Evolutionary conservation across 2,888 invertebrate genomes (phyloP).

Genomic region (Luperina testacea): DNA sequence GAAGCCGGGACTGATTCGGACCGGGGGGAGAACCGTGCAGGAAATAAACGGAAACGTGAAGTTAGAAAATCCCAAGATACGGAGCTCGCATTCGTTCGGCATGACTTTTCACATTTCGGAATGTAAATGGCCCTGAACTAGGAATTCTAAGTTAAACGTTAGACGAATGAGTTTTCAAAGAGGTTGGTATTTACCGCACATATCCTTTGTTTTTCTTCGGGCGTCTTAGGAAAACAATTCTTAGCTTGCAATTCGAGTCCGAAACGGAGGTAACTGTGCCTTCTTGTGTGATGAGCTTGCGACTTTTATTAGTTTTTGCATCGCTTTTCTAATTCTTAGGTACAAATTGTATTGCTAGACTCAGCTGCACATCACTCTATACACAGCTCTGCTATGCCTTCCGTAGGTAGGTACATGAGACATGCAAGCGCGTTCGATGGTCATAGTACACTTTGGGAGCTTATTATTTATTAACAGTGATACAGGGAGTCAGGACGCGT

Average conservation of each 20-base stretch:
- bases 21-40: conserved; percentile 56
- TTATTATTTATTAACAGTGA: conserved; percentile 63
- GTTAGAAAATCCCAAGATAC: conserved; percentile 72
- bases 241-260: conserved; percentile 49
- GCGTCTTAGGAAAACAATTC: conserved; percentile 48
- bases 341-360: conserved; percentile 17
- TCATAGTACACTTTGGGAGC: conserved; percentile 46
- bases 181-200: conserved; percentile 63
- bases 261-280: conserved; percentile 43
- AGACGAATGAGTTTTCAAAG: conserved; percentile 67
- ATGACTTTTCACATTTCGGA: conserved; percentile 71
- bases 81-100: conserved; percentile 64
- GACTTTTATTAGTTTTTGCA: conserved; percentile 44
- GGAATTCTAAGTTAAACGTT: conserved; percentile 67
- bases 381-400: conserved; percentile 3
- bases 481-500: conserved; percentile 52
- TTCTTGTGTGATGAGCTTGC: conserved; percentile 46
- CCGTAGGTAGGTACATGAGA: not conserved
- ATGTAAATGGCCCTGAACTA: conserved; percentile 72
- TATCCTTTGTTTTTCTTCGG: conserved; percentile 59
- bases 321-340: conserved; percentile 25
- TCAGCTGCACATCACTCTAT: not conserved
- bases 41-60: conserved; percentile 68
- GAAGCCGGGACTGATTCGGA: conserved; percentile 70
- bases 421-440: conserved; percentile 31